Conservation (phyloP, 2,797 vertebrate genomes). For the Schizopygopsis malacanthus region DNA sequence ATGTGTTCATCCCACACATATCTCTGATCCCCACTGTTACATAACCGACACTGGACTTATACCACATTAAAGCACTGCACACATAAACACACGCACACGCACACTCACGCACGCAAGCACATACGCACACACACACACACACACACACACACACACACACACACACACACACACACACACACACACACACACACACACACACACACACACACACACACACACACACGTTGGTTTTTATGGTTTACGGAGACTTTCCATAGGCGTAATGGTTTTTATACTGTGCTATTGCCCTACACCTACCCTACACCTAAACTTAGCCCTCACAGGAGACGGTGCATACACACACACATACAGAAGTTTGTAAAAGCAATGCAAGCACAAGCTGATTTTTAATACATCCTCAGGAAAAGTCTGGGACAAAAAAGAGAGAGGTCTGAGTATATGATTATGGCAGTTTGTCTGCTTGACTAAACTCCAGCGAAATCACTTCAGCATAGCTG, state of each 20-base stretch:
- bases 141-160: neutral
- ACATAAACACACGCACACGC: constrained; percentile 28
- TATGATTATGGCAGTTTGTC: constrained; percentile 3
- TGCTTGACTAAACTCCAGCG: neutral
- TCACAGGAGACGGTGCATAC: neutral
- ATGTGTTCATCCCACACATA: constrained; percentile 20
- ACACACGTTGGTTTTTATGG: too few relatives aligned
- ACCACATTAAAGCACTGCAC: neutral
- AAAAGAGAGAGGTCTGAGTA: constrained; percentile 42
- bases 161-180: too few relatives aligned
- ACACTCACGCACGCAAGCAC: neutral
- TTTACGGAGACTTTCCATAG: too few relatives aligned
- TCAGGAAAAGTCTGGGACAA: constrained; percentile 60
- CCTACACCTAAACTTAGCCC: too few relatives aligned
- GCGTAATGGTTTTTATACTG: too few relatives aligned
- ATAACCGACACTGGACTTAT: constrained; percentile 28
- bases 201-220: too few relatives aligned
- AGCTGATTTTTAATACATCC: constrained; percentile 11
- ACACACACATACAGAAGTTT: neutral
- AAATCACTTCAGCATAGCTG: constrained; percentile 20
- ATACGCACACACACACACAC: constrained; percentile 18
- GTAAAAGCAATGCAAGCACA: constrained; percentile 22
- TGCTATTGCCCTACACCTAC: too few relatives aligned
- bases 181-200: neutral
- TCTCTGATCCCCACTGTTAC: constrained; percentile 25